Conservation (phyloP, 2,113 vertebrate genomes). For the Chlorodrepanis virens region DNA sequence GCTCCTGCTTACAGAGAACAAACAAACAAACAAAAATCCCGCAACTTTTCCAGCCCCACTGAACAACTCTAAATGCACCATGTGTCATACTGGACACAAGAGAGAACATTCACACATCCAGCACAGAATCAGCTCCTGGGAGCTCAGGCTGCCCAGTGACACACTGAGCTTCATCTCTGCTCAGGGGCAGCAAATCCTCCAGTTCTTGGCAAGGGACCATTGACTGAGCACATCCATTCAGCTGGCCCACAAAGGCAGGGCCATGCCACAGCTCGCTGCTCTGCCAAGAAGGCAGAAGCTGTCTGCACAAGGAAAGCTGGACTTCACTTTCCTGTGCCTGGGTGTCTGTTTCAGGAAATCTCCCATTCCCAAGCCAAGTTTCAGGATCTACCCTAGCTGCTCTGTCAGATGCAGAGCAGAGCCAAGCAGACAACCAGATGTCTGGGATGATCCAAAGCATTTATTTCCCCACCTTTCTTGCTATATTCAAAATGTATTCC, state of each 20-base stretch:
- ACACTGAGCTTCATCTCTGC: background rate
- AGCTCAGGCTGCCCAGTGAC: background rate
- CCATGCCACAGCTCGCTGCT: background rate
- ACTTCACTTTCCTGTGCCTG: background rate
- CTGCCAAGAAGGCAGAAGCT: background rate
- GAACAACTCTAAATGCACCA: background rate
- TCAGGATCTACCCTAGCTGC: background rate
- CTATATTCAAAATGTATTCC: background rate
- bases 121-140: background rate
- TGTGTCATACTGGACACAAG: rapidly evolving
- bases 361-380: background rate
- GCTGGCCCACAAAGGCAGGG: background rate
- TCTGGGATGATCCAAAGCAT: background rate
- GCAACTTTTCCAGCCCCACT: background rate
- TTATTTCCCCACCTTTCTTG: background rate
- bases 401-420: background rate
- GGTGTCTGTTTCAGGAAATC: background rate
- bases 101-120: background rate
- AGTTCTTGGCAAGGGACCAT: background rate
- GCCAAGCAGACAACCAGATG: background rate
- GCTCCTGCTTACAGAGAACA: background rate
- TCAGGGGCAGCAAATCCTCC: background rate
- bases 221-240: rapidly evolving
- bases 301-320: background rate
- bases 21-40: background rate